Percentiles rank a stretch among this genome's conserved stretches.
phyloP scores from a whole-genome alignment of 2,888 invertebrate genomes.

The Rhogogaster chlorosoma region DNA sequence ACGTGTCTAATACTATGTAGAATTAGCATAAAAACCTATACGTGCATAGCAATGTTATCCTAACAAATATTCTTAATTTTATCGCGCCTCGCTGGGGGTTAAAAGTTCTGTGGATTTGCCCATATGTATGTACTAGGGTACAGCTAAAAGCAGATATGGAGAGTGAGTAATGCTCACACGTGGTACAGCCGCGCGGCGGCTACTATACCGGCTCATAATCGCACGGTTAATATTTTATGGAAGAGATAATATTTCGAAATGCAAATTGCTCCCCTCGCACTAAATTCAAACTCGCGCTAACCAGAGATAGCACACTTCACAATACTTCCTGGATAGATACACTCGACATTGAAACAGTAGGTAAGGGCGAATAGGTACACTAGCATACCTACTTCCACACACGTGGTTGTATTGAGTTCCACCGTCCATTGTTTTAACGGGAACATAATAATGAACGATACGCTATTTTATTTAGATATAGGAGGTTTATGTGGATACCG shows the following conservation, averaged over 20 bases:
- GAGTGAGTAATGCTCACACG: constrained; percentile 26
- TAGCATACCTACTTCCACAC: background rate
- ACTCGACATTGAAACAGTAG: background rate
- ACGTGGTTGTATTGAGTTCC: background rate
- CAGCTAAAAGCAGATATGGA: constrained; percentile 32
- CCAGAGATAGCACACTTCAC: constrained; percentile 25
- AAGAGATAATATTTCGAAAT: constrained; percentile 38
- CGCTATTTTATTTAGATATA: background rate
- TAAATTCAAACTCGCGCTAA: constrained; percentile 15
- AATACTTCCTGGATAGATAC: constrained; percentile 14
- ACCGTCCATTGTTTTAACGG: background rate
- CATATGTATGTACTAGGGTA: background rate
- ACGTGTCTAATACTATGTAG: too few relatives aligned
- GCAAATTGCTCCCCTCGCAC: constrained; percentile 11
- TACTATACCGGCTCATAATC: constrained; percentile 29
- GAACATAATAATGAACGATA: constrained; percentile 1
- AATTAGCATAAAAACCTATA: too few relatives aligned
- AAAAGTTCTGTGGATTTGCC: too few relatives aligned
- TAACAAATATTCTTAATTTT: too few relatives aligned
- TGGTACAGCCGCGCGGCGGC: background rate
- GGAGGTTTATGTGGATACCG: background rate
- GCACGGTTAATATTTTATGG: constrained; percentile 27
- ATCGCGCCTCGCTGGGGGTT: too few relatives aligned
- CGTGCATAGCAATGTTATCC: too few relatives aligned
- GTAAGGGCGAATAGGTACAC: background rate